Evolutionary conservation across 2,797 vertebrate species (phyloP).

Genomic region (Micropoecilia bifurca): DNA sequence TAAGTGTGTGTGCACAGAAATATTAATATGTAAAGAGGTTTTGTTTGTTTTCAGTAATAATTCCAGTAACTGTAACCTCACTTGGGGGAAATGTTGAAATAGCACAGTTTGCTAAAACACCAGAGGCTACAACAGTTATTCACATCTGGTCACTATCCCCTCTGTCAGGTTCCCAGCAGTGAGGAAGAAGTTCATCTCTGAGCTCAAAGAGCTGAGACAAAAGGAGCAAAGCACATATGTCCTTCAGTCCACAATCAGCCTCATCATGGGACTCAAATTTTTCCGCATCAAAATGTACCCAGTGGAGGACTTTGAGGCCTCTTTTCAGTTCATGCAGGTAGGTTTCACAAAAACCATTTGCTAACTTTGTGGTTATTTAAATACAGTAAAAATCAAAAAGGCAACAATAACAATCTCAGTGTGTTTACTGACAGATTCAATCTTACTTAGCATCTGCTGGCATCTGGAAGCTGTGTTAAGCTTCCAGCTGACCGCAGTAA

Average conservation of each 20-base stretch:
- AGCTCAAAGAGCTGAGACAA: constrained; percentile 95
- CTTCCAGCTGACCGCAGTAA: constrained; percentile 24
- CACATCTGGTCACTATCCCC: constrained; percentile 27
- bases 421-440: not conserved
- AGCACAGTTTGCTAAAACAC: constrained; percentile 14
- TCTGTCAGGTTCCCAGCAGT: constrained; percentile 91
- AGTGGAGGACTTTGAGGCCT: constrained; percentile 98
- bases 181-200: constrained; percentile 98
- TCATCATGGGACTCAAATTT: constrained; percentile 99
- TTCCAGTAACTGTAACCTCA: not conserved
- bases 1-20: not conserved
- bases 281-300: constrained; percentile 99
- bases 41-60: constrained; percentile 1
- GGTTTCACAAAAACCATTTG: not conserved
- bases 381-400: not conserved
- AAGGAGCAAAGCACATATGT: constrained; percentile 96
- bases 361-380: not conserved
- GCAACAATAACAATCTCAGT: constrained; percentile 4
- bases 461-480: constrained; percentile 33
- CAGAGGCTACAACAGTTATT: constrained; percentile 5
- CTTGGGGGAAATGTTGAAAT: not conserved
- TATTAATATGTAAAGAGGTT: constrained; percentile 5
- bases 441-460: constrained; percentile 7
- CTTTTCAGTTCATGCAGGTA: constrained; percentile 99
- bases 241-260: constrained; percentile 96